Conservation (phyloP, 2,113 vertebrate species). For the Mormyrus lacerda region DNA sequence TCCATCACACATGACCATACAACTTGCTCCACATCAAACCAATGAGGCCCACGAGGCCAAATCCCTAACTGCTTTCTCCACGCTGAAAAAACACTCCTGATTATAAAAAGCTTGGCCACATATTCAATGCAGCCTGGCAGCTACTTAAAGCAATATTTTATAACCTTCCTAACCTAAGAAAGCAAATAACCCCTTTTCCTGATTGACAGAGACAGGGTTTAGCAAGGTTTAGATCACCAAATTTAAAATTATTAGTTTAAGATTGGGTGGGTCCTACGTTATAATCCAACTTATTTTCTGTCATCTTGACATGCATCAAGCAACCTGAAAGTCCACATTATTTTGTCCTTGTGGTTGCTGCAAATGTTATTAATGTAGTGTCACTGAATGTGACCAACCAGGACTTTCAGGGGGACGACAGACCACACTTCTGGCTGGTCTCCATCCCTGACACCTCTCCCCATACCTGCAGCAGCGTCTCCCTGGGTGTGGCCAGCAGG, state of each 20-base stretch:
- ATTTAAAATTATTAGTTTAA: neutral
- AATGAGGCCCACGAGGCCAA: neutral
- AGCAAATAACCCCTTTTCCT: neutral
- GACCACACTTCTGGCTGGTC: neutral
- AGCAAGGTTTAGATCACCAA: neutral
- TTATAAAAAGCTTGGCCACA: neutral
- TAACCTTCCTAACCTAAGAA: neutral
- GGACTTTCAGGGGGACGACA: neutral
- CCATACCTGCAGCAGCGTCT: constrained; percentile 65
- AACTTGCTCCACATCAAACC: neutral
- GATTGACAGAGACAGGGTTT: neutral
- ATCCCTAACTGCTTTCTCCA: neutral
- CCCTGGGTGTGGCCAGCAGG: constrained; percentile 45
- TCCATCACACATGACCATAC: neutral
- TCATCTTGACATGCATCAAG: neutral
- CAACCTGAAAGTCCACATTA: neutral
- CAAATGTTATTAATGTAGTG: neutral
- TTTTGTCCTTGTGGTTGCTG: neutral
- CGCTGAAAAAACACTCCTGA: neutral
- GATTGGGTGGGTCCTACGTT: neutral
- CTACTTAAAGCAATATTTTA: neutral
- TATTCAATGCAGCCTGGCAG: neutral
- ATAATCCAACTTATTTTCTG: neutral
- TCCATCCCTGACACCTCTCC: neutral
- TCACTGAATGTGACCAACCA: neutral